Evolutionary conservation across 2,888 invertebrate species (phyloP), one percentile per base, ranked within the genome.

Genomic region (Trissoscelio sp.): DNA sequence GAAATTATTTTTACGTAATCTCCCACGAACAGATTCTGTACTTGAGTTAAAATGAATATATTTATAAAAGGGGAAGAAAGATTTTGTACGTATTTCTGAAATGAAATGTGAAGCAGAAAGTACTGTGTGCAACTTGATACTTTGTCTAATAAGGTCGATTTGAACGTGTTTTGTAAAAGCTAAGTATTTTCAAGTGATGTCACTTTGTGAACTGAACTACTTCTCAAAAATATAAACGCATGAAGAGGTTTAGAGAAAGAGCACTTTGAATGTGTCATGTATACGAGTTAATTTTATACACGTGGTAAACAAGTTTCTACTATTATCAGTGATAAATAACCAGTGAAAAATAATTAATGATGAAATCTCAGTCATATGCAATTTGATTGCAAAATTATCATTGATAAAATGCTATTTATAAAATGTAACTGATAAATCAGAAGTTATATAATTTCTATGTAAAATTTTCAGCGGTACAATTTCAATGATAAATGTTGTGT

Each of bases 71-170:
- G 24, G 4, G n/a, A 51, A 51, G 24, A 28, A n/a, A n/a, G n/a
- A n/a, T n/a, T n/a, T n/a, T n/a, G n/a, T n/a, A 14, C 3, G 53
- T 53, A 31, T 9, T 3, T 1, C n/a, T 31, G 9, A 16, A 53
- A 16, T 31, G 7, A 53, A 55, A 37, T 6, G 11, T 14, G 34
- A 48, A 34, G 24, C 31, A 34, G n/a, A 24, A 22, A 14, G 28
- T 20, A 48, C 20, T 18, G 16, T 31, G 34, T 58, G 69, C 55
- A 55, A 69, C 69, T 57, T 70, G 69, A 70, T 22, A 70, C 69
- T 70, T 22, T 18, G 42, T 57, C 22, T 70, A 70, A 70, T 46
- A 46, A 57, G 16, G 34, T 18, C 28, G 31, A 46, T 58, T 34
- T 14, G 22, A 28, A 70, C 20, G 24, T 28, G 24, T 44, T 44